Percentiles rank a stretch among this genome's conserved stretches.
These are phyloP conservation scores for Galemys pyrenaicus DNA, from an alignment of 2,113 vertebrate species.

Conservation along the genomic window DNA sequence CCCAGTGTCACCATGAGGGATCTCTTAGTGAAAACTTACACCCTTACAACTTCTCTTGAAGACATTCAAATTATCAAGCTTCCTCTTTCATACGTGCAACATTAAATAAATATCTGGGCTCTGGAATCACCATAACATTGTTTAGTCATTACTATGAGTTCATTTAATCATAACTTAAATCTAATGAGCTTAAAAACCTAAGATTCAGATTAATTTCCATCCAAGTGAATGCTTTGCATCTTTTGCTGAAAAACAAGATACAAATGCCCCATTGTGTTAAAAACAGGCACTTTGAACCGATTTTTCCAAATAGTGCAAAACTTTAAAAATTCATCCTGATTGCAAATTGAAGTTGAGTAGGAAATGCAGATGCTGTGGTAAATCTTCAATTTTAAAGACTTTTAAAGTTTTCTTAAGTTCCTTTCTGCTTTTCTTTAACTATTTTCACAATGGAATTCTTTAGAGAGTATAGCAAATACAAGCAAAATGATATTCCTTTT, in stretches of 20 bases:
- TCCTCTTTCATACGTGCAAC: background rate
- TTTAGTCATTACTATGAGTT: background rate
- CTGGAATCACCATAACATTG: constrained; percentile 10
- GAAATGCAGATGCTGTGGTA: background rate
- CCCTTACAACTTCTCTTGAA: background rate
- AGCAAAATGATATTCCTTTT: constrained; percentile 48
- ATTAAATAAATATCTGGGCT: background rate
- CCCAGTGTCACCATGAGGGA: accelerated
- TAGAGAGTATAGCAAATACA: constrained; percentile 35
- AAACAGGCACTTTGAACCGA: background rate
- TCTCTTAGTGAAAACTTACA: background rate
- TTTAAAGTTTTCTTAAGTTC: background rate
- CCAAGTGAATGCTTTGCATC: background rate
- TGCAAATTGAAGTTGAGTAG: background rate
- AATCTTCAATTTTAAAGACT: constrained; percentile 9
- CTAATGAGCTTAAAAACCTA: background rate
- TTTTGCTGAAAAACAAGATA: constrained; percentile 38
- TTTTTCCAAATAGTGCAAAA: constrained; percentile 25
- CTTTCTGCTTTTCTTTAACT: background rate
- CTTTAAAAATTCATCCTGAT: constrained; percentile 2
- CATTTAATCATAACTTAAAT: constrained; percentile 14
- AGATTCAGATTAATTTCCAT: constrained; percentile 14
- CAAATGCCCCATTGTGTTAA: background rate
- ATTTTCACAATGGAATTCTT: background rate
- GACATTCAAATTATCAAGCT: background rate